Conservation (phyloP, 2,797 vertebrate species). For the Rhinichthys osculus region DNA sequence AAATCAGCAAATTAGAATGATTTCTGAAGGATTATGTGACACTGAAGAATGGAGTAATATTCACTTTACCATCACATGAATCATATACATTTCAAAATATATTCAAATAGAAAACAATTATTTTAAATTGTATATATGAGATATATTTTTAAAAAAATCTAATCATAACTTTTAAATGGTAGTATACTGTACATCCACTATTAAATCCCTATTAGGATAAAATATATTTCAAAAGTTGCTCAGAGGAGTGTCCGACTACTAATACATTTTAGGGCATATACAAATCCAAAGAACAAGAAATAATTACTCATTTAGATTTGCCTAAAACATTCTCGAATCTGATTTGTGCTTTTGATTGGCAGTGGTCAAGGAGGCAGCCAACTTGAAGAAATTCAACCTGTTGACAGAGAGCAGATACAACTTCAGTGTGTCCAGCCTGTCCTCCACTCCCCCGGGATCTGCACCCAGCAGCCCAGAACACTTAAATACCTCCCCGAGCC, state of each 20-base stretch:
- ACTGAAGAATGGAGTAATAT: too few relatives aligned
- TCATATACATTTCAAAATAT: too few relatives aligned
- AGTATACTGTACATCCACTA: not conserved
- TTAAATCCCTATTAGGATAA: not conserved
- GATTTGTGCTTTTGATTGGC: constrained; percentile 24
- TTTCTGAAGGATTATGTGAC: too few relatives aligned
- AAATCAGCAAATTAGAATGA: too few relatives aligned
- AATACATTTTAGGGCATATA: not conserved
- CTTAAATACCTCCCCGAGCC: not conserved
- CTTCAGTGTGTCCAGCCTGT: constrained; percentile 84
- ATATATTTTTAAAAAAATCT: not conserved
- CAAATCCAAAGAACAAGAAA: not conserved
- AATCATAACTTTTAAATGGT: not conserved
- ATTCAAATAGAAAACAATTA: too few relatives aligned
- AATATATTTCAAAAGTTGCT: not conserved
- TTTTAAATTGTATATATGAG: too few relatives aligned
- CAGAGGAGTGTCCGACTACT: not conserved
- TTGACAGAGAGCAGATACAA: constrained; percentile 83
- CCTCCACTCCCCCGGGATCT: constrained; percentile 73
- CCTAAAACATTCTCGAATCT: constrained; percentile 5
- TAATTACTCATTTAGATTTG: not conserved
- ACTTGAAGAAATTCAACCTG: constrained; percentile 88
- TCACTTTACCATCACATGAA: not conserved
- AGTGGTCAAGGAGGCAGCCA: constrained; percentile 91
- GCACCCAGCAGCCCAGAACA: constrained; percentile 79